Evolutionary conservation across 2,888 invertebrate species (phyloP), one percentile per base, ranked within the genome.

Genomic region (Caprella mutica): DNA sequence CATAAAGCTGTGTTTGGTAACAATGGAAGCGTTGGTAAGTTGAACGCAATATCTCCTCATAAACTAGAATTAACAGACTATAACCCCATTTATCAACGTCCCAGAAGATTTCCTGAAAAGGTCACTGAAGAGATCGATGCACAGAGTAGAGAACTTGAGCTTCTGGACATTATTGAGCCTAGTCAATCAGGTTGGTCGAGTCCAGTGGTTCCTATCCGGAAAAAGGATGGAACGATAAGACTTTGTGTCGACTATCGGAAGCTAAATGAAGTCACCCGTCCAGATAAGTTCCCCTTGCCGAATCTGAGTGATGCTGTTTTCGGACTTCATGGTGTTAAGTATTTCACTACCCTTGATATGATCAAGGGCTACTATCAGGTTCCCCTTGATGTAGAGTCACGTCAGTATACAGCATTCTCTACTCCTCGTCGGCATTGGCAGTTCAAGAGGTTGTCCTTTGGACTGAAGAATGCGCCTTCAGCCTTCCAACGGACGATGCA

Each of bases 271-370:
- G 50, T 50, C 19, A 50, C 50, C 14, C 24, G 27, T 17, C 6
- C n/a, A 12, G 33, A 43, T 43, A 43, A 43, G 17, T 43, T 43
- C 17, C 43, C 43, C n/a, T 24, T 21, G 9, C 43, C 43, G 2
- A 8, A 50, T 21, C 5, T 30, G 33, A 4, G 17, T n/a, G 29
- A 50, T 50, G 29, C 50, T 30, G 50, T 50, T n/a, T 50, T 50
- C 33, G 50, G 50, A 2, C 50, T 50, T 9, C 50, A 30, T 33
- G 50, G 50, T 19, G 50, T 50, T 19, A 50, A 50, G 19, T 30
- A 48, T 26, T 50, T 50, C 14, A 50, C 50, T 19, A 50, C 26
- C 24, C 29, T 50, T 50, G 50, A 50, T 21, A n/a, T 50, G 3
- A 33, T 43, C 12, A 14, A 26, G 5, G 23, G 43, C 8, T 40